Conservation (phyloP, 2,797 vertebrate genomes). For the Apodemus agrarius region DNA sequence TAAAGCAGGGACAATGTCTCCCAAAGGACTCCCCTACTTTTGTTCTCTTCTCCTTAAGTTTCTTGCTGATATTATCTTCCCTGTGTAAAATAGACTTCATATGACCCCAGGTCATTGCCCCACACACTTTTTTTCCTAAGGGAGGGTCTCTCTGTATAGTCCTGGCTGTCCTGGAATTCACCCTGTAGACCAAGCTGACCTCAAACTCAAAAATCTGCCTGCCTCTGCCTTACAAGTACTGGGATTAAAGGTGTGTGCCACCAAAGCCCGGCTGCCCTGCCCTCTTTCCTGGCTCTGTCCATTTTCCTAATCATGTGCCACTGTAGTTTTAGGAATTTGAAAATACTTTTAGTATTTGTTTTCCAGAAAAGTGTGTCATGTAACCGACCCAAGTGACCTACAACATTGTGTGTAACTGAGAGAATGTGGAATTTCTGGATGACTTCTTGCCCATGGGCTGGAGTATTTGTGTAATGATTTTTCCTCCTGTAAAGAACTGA, state of each 20-base stretch:
- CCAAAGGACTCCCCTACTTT: neutral
- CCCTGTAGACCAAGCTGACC: no score
- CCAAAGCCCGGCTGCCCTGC: no score
- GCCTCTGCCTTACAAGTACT: no score
- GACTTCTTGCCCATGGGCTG: no score
- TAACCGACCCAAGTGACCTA: accelerated
- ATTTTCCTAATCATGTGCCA: neutral
- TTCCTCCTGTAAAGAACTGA: neutral
- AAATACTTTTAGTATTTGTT: neutral
- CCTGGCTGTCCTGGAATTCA: no score
- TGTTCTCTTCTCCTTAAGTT: neutral
- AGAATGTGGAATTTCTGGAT: neutral
- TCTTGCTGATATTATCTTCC: neutral
- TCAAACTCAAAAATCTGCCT: no score
- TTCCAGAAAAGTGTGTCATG: no score
- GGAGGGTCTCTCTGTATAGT: no score
- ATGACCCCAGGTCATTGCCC: no score
- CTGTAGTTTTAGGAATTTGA: neutral
- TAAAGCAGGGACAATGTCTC: neutral
- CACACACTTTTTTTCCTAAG: no score
- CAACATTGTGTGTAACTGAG: neutral
- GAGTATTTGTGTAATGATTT: no score
- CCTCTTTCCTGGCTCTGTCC: neutral
- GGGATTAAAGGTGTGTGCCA: no score
- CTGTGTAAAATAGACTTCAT: neutral